Conservation (phyloP, 1,140 invertebrate genomes). For the Yoshiicerus persimilis region DNA sequence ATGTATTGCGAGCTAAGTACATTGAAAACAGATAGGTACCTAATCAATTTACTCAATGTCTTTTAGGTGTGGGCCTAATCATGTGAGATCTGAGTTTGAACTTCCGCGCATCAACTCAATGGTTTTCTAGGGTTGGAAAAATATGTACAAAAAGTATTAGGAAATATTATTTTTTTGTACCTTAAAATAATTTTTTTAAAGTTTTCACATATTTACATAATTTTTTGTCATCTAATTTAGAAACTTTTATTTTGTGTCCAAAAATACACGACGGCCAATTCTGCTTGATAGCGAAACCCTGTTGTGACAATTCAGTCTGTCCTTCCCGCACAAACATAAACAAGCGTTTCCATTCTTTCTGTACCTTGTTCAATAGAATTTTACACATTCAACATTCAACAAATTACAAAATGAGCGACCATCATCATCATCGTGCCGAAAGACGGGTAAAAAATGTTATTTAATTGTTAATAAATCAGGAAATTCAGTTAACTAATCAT, state of each 20-base stretch:
- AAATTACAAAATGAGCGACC: constrained; percentile 12
- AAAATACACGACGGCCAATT: background rate
- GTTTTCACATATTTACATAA: background rate
- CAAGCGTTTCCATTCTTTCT: constrained; percentile 4
- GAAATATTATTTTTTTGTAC: background rate
- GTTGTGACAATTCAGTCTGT: background rate
- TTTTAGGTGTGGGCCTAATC: background rate
- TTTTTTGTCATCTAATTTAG: background rate
- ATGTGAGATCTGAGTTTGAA: background rate
- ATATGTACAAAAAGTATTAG: background rate
- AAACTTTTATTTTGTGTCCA: background rate
- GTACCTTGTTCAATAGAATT: background rate
- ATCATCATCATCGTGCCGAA: background rate
- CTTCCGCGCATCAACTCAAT: background rate
- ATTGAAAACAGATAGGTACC: background rate
- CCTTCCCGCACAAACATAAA: constrained; percentile 1
- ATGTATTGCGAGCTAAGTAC: too few relatives aligned
- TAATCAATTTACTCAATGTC: background rate
- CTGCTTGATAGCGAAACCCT: background rate
- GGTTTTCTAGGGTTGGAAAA: background rate
- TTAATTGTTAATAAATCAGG: background rate
- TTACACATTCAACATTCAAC: background rate
- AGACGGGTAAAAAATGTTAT: background rate
- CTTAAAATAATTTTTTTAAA: background rate
- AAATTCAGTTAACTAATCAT: background rate